A percentile compares a stretch with the other conserved stretches of the same genome.
phyloP scores from a whole-genome alignment of 2,797 vertebrate species.

The Loriculus beryllinus region DNA sequence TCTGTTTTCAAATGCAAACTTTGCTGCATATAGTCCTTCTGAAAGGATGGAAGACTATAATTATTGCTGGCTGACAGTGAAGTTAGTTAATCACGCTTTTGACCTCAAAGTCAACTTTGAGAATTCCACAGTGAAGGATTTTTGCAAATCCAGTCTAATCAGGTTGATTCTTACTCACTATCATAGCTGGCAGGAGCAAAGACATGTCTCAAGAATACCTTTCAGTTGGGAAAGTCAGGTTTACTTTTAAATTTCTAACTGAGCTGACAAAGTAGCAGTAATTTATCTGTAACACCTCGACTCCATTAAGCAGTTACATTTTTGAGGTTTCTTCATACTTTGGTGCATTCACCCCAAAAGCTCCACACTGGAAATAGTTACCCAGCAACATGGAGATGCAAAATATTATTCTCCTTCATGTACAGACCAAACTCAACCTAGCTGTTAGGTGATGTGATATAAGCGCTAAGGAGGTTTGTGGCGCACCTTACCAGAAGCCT shows the following conservation, averaged over 20 bases:
- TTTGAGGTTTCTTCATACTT: background rate
- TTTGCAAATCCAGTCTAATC: background rate
- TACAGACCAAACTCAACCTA: background rate
- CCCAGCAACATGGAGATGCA: background rate
- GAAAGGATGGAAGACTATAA: background rate
- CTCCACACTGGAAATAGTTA: background rate
- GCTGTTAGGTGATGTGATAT: rapidly evolving
- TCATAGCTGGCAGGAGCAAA: background rate
- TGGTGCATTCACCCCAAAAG: background rate
- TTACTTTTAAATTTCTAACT: background rate
- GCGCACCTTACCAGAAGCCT: background rate
- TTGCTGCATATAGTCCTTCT: background rate
- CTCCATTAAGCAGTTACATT: background rate
- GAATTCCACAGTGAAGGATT: background rate
- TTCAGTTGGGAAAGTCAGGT: background rate
- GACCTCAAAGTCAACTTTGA: background rate
- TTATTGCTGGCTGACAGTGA: background rate
- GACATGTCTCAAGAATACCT: background rate
- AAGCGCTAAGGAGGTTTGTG: background rate
- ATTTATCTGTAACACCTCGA: background rate
- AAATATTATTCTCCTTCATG: background rate
- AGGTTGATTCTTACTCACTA: background rate
- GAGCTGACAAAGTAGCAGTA: background rate
- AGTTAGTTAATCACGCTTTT: background rate
- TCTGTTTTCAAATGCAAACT: background rate